Percentiles rank a stretch among this genome's conserved stretches.
Evolutionary conservation across 1,140 invertebrate genomes (phyloP).

Genomic region (Lerema accius): DNA sequence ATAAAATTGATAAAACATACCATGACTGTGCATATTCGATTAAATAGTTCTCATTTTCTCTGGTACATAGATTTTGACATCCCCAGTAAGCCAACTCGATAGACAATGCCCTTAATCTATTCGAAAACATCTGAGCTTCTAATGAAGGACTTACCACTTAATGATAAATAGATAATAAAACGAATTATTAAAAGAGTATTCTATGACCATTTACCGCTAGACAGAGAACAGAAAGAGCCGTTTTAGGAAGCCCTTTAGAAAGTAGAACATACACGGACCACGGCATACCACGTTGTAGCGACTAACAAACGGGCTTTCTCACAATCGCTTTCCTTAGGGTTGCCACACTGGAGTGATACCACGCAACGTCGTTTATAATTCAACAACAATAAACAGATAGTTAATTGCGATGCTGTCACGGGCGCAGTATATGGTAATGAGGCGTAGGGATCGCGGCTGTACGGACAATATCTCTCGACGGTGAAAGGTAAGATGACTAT

Average conservation of each 20-base stretch:
- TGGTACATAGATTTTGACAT: no score
- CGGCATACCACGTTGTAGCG: slow-evolving; percentile 11
- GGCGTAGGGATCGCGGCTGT: slow-evolving; percentile 73
- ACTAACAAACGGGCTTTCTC: slow-evolving; percentile 41
- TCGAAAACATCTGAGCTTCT: no score
- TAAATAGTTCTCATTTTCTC: no score
- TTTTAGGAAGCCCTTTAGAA: slow-evolving; percentile 33
- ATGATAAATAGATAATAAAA: no score
- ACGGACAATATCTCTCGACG: slow-evolving; percentile 78
- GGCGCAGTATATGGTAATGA: slow-evolving; percentile 81
- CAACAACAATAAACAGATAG: slow-evolving; percentile 81
- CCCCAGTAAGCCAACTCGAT: no score
- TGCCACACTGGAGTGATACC: slow-evolving; percentile 68
- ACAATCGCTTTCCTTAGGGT: slow-evolving; percentile 39
- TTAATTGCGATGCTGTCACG: slow-evolving; percentile 81
- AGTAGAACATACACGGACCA: slow-evolving; percentile 29
- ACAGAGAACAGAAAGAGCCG: slow-evolving; percentile 23
- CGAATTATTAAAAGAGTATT: no score
- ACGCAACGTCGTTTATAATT: slow-evolving; percentile 76
- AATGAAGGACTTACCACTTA: no score
- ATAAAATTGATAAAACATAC: no score
- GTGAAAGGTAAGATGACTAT: slow-evolving; percentile 70
- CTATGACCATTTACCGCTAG: not conserved
- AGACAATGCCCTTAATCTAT: no score
- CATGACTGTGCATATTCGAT: no score